Base-by-base conservation (phyloP, 2,797 vertebrate species). In the Gallinago stenura region DNA sequence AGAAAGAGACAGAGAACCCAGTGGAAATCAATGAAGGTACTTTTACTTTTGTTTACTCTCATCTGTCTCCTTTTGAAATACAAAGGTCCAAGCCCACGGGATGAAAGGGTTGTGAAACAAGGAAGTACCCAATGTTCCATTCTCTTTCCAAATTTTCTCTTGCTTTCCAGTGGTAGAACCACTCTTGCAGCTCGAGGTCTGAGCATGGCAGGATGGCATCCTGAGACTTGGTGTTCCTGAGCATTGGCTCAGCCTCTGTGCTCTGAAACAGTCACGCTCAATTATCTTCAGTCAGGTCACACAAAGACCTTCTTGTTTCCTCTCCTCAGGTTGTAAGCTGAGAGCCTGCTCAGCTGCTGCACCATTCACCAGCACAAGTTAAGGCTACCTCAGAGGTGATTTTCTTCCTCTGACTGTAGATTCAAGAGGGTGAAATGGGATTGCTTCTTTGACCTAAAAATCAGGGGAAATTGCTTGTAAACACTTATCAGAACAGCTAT, bases 21-120 rank as follows among this genome's bases (percentile, higher is more conserved):
- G 98, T 98, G 25, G 98, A 99, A 96, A 98, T 99, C 92, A 98
- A 97, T 35, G 97, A 98, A 96, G 99, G 99, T 99, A 98, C 97
- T 15, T n/a, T n/a, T 5, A 35, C 50, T 90, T 61, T 91, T 53
- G 13, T 68, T 84, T 87, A 5, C 9, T 80, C 57, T 84, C 6
- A 33, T 21, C 75, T 68, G 8, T 65, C 20, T 37, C 9, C 26
- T 19, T 76, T 71, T 64, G 28, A 71, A 78, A 71, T 19, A 28
- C 43, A 43, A 69, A 43, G 12, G 19, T 82, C 69, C 3, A 15
- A 15, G 15, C 46, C 4, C 22, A 12, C 6, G 24, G 28, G 35
- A 33, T 75, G 53, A 87, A 91, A 83, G 39, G 20, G n/a, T 66
- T 16, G 10, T 64, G 33, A 51, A 73, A 57, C 21, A 89, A 48